These are phyloP conservation scores for Meandrina meandrites DNA, from an alignment of 92 coral and sea anemone genomes.

Conservation along the genomic window DNA sequence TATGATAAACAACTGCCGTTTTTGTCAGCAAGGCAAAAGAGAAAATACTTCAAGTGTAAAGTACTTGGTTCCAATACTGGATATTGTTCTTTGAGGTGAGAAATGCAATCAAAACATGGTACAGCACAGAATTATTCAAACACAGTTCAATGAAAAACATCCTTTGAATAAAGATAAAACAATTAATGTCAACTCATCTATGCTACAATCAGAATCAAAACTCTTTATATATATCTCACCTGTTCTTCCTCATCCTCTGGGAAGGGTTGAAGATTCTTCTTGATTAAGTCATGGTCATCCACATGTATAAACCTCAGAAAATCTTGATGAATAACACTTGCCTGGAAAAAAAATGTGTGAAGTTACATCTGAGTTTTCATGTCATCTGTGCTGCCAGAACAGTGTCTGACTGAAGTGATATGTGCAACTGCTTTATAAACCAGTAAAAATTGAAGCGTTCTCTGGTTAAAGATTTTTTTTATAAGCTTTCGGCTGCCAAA, in stretches of 20 bases:
- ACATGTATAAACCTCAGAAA: conserved; percentile 95
- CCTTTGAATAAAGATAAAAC: not conserved
- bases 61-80: conserved; percentile 13
- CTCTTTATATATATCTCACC: not conserved
- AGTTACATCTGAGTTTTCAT: not conserved
- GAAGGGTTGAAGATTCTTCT: conserved; percentile 78
- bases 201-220: not conserved
- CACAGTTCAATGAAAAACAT: not conserved
- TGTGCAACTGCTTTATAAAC: too few species aligned
- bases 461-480: too few species aligned
- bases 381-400: not conserved
- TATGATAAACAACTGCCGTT: not conserved
- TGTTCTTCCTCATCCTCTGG: conserved; percentile 60
- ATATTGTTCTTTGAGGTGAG: not conserved
- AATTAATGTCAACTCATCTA: not conserved
- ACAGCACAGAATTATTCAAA: not conserved
- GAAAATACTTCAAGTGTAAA: conserved; percentile 1
- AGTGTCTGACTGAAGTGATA: too few species aligned
- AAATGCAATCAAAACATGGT: conserved; percentile 8
- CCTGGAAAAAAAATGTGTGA: conserved; percentile 55
- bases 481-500: too few species aligned
- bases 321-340: conserved; percentile 98
- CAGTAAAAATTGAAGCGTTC: too few species aligned
- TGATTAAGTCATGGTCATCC: conserved; percentile 86
- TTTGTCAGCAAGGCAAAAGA: not conserved